Conservation (phyloP, 2,113 vertebrate species). For the Heptranchias perlo region DNA sequence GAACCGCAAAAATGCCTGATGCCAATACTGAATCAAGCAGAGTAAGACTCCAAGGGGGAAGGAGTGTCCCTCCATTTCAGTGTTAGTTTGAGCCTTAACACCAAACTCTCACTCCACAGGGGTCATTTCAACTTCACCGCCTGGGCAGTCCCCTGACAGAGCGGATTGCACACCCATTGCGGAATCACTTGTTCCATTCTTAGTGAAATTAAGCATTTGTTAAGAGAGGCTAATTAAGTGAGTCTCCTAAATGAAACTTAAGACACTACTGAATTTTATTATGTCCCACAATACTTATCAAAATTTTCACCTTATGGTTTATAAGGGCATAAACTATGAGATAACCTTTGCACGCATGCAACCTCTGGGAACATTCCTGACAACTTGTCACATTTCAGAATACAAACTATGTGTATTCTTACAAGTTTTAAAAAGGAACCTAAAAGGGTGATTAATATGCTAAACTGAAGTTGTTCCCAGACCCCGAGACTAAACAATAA, state of each 20-base stretch:
- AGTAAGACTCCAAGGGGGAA: background rate
- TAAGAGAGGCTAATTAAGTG: background rate
- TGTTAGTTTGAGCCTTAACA: background rate
- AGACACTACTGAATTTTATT: background rate
- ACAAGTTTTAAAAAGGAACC: no score
- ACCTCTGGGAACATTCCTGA: background rate
- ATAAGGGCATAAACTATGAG: background rate
- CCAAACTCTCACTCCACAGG: background rate
- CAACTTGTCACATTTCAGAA: no score
- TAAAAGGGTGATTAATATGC: background rate
- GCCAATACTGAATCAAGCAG: background rate
- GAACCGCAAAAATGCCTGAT: background rate
- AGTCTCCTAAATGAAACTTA: background rate
- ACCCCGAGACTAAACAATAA: background rate
- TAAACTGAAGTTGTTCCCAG: background rate
- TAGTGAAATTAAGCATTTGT: background rate
- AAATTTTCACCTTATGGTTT: background rate
- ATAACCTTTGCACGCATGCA: background rate
- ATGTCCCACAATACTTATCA: background rate
- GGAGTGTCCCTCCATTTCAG: background rate
- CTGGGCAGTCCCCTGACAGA: background rate
- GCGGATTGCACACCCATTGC: background rate
- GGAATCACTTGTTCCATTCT: background rate
- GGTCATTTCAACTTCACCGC: background rate
- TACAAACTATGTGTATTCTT: no score